Conservation (phyloP, 1,140 invertebrate genomes). For the Proctacanthus coquilletti region DNA sequence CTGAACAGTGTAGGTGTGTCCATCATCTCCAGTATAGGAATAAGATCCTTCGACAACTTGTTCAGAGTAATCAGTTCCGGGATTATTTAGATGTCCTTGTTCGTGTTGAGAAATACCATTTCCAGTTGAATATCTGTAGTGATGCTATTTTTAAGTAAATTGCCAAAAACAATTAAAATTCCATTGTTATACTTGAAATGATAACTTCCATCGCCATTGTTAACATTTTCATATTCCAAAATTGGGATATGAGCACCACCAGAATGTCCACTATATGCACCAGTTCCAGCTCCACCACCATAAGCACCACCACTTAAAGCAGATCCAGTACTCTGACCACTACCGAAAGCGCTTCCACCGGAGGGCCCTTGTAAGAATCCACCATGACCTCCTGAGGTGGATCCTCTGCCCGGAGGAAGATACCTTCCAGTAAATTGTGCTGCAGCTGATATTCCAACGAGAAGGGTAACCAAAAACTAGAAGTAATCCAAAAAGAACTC, state of each 20-base stretch:
- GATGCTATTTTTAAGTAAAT: constrained; percentile 35
- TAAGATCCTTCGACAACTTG: constrained; percentile 45
- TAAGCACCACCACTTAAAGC: no score
- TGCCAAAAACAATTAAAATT: constrained; percentile 42
- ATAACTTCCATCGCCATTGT: constrained; percentile 33
- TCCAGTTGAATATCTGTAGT: constrained; percentile 30
- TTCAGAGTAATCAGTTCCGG: constrained; percentile 34
- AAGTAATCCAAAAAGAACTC: no score
- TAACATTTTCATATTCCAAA: constrained; percentile 30
- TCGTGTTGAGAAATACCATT: constrained; percentile 40
- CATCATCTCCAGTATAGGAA: constrained; percentile 41
- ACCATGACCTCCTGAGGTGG: no score
- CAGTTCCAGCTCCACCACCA: no score
- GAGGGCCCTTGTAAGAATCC: no score
- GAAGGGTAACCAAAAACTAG: no score
- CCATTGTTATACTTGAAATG: constrained; percentile 34
- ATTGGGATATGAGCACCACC: constrained; percentile 21
- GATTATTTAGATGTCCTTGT: constrained; percentile 34
- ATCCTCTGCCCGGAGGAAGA: no score
- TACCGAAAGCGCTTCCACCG: no score
- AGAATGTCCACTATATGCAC: no score
- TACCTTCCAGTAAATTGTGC: no score
- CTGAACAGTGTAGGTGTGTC: constrained; percentile 45
- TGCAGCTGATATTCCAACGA: no score
- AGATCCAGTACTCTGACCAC: no score